Evolutionary conservation across 2,113 vertebrate species (phyloP).

Genomic region (Gavia stellata): DNA sequence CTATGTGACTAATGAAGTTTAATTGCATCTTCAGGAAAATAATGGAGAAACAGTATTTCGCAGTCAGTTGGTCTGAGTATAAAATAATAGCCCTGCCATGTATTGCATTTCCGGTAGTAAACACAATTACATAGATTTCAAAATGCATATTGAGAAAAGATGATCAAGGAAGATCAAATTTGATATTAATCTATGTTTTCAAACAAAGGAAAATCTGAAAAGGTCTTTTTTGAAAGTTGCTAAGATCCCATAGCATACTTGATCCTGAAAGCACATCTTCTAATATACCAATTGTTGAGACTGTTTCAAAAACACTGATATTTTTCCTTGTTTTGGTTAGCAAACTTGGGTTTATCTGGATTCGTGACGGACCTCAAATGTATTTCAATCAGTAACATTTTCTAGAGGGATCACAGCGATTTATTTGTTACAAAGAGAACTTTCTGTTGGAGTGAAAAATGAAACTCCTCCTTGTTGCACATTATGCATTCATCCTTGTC

Average conservation of each 20-base stretch:
- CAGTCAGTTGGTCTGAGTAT: background rate
- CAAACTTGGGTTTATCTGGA: background rate
- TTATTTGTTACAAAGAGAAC: background rate
- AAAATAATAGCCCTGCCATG: background rate
- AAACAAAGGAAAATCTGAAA: background rate
- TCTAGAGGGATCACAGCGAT: background rate
- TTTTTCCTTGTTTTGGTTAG: background rate
- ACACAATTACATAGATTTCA: background rate
- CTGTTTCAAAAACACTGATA: background rate
- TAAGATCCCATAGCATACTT: background rate
- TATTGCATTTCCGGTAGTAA: background rate
- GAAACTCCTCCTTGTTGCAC: background rate
- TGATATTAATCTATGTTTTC: background rate
- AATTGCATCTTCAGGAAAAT: background rate
- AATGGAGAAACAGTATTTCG: background rate
- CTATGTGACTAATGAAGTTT: background rate
- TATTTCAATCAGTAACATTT: background rate
- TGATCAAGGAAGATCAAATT: background rate
- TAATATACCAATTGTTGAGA: background rate
- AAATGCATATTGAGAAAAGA: background rate
- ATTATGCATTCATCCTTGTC: background rate
- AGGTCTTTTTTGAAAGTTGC: background rate
- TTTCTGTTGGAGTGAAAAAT: background rate
- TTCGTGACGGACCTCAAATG: background rate
- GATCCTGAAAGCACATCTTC: background rate